These are phyloP conservation scores for Felis chaus DNA, from an alignment of 2,113 vertebrate genomes.

Conservation along the genomic window DNA sequence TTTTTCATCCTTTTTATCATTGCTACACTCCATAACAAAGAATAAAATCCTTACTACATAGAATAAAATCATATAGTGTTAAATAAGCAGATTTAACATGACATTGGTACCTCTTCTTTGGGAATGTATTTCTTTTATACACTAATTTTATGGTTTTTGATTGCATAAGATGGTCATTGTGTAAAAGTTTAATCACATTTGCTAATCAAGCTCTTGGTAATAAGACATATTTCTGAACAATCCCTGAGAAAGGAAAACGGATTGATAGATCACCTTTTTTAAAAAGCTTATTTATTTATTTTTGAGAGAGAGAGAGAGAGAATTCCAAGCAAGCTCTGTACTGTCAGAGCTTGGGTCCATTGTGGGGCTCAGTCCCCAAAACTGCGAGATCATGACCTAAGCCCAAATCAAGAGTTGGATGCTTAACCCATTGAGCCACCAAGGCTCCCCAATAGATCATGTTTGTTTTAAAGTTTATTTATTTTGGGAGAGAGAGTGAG, in stretches of 20 bases:
- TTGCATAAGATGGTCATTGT: neutral
- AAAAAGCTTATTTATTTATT: too few species aligned
- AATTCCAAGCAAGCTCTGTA: too few species aligned
- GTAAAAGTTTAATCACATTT: neutral
- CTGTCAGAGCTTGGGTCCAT: too few species aligned
- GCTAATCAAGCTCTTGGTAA: neutral
- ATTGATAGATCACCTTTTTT: slow-evolving; percentile 43
- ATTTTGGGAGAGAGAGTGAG: too few species aligned
- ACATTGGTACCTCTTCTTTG: neutral
- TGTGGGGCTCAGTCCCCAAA: too few species aligned
- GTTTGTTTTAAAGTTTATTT: too few species aligned
- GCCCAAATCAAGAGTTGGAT: too few species aligned
- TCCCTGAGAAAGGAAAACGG: slow-evolving; percentile 11
- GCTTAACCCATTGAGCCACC: too few species aligned
- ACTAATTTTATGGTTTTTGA: slow-evolving; percentile 46
- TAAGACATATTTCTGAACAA: slow-evolving; percentile 30
- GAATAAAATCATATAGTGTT: neutral
- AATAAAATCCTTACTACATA: neutral
- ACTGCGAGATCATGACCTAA: too few species aligned
- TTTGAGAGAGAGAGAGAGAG: too few species aligned
- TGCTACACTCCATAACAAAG: neutral
- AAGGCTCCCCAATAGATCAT: too few species aligned
- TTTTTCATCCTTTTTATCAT: neutral
- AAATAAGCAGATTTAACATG: neutral
- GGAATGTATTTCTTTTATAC: neutral